These are phyloP conservation scores for Drosophila bocqueti DNA, from an alignment of 1,140 invertebrate species.

Conservation along the genomic window DNA sequence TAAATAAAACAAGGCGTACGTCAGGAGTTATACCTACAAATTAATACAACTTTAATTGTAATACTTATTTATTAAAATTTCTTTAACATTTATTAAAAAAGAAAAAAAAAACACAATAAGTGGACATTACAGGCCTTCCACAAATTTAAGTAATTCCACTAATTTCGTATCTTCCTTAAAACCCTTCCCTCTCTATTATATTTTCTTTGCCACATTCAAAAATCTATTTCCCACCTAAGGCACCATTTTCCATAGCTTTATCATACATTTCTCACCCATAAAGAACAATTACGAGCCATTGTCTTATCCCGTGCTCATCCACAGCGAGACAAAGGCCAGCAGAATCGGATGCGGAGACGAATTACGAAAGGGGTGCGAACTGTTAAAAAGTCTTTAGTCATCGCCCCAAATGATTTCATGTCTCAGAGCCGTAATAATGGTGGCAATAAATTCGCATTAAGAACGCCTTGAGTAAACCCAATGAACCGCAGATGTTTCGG, in stretches of 20 bases:
- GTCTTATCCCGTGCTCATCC: slow-evolving; percentile 54
- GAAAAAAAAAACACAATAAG: too few species aligned
- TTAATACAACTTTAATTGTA: too few species aligned
- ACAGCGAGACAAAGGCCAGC: slow-evolving; percentile 45
- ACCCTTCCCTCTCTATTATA: too few species aligned
- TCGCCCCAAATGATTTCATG: slow-evolving; percentile 62
- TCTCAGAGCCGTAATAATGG: slow-evolving; percentile 66
- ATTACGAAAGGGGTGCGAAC: slow-evolving; percentile 55
- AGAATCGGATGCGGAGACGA: slow-evolving; percentile 36
- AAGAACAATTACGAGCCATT: slow-evolving; percentile 72
- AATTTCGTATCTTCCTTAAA: too few species aligned
- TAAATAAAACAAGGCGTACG: too few species aligned
- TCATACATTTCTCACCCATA: slow-evolving; percentile 33
- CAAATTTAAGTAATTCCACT: too few species aligned
- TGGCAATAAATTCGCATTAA: slow-evolving; percentile 82
- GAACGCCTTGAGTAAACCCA: slow-evolving; percentile 51
- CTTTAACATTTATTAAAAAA: too few species aligned
- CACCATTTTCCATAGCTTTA: slow-evolving; percentile 8
- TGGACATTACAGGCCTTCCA: too few species aligned
- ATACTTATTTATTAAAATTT: too few species aligned
- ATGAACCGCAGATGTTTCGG: slow-evolving; percentile 53
- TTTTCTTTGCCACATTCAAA: not conserved
- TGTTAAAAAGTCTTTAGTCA: slow-evolving; percentile 78
- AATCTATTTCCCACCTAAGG: slow-evolving; percentile 8
- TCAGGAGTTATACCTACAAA: too few species aligned